Evolutionary conservation across 2,888 invertebrate genomes (phyloP).

Genomic region (Alcis repandata): DNA sequence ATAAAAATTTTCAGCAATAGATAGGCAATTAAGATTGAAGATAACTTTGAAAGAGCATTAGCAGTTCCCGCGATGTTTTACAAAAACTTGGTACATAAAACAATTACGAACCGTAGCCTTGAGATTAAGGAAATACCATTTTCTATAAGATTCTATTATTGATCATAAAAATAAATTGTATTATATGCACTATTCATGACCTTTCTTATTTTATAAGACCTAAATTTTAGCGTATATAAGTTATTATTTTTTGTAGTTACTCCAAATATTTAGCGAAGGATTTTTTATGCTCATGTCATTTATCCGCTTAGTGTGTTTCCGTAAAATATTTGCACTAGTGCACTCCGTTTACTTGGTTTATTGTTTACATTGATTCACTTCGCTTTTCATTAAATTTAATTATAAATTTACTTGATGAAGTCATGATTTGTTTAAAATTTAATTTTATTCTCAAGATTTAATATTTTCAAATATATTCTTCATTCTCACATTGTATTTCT

Average conservation of each 20-base stretch:
- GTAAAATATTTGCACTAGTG: no score
- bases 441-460: not conserved
- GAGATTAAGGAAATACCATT: constrained; percentile 32
- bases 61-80: constrained; percentile 28
- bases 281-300: no score
- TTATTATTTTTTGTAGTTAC: no score
- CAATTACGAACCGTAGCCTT: constrained; percentile 29
- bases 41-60: constrained; percentile 22
- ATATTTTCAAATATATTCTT: not conserved
- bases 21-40: constrained; percentile 19
- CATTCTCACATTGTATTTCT: not conserved
- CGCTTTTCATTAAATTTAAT: not conserved
- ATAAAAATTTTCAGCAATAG: constrained; percentile 14
- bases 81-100: constrained; percentile 15
- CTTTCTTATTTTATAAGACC: no score
- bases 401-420: not conserved
- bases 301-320: no score
- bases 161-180: no score
- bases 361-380: no score
- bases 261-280: no score
- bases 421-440: not conserved
- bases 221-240: no score
- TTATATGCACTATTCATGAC: no score
- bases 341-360: no score
- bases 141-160: not conserved